Percentiles rank a stretch among this genome's conserved stretches.
Conservation (phyloP, 2,797 vertebrate genomes). For the Australoheros facetus region DNA sequence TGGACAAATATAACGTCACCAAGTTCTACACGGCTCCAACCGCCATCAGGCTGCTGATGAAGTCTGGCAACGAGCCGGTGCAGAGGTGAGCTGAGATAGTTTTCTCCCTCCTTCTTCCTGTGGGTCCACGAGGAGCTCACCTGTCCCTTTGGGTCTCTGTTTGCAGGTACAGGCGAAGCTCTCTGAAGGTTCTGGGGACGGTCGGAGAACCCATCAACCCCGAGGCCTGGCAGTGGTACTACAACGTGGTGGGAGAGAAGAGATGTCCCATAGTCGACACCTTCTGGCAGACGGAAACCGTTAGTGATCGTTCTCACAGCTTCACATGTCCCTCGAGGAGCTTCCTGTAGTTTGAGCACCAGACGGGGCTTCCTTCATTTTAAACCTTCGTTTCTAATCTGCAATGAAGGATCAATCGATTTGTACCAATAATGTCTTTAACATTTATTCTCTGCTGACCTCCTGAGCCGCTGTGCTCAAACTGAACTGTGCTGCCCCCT, state of each 20-base stretch:
- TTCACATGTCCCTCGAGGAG: not conserved
- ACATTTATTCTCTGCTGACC: not conserved
- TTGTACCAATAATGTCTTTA: not conserved
- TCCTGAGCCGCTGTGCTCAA: too few relatives aligned
- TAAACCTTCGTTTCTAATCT: not conserved
- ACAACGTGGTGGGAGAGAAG: conserved; percentile 90
- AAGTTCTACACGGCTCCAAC: conserved; percentile 99
- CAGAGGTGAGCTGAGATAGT: conserved; percentile 82
- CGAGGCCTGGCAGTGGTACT: conserved; percentile 98
- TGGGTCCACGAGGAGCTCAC: rapidly evolving
- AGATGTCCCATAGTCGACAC: conserved; percentile 95
- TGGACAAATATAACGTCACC: conserved; percentile 94
- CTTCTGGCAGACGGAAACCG: conserved; percentile 98
- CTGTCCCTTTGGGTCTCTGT: not conserved
- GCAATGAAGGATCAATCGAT: not conserved
- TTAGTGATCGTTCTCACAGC: conserved; percentile 39
- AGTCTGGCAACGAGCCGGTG: conserved; percentile 92
- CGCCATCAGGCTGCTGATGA: conserved; percentile 97
- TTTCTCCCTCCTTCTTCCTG: too few relatives aligned
- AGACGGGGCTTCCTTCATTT: not conserved
- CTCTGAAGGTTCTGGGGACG: conserved; percentile 91
- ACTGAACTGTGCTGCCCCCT: conserved; percentile 11
- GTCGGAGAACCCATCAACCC: conserved; percentile 98
- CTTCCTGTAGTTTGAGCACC: not conserved
- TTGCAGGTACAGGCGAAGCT: conserved; percentile 87